Evolutionary conservation across 2,888 invertebrate species (phyloP).

Genomic region (Hydrotaea cyrtoneurina): DNA sequence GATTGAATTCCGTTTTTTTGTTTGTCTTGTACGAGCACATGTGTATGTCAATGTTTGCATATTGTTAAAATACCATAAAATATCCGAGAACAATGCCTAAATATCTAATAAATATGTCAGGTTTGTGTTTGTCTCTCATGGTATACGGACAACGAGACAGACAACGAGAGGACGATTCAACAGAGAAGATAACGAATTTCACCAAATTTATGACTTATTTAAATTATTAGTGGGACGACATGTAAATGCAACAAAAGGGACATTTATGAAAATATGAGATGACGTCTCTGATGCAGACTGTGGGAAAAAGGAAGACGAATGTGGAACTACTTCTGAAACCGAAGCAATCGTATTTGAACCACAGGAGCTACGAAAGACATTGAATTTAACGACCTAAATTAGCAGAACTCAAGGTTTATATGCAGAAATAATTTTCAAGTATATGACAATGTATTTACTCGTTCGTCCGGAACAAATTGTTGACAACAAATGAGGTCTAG

Average conservation of each 20-base stretch:
- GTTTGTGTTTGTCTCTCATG: conserved; percentile 12
- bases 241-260: not conserved
- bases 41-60: conserved; percentile 35
- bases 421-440: too few relatives aligned
- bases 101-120: conserved; percentile 50
- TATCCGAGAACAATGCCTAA: conserved; percentile 45
- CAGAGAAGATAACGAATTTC: not conserved
- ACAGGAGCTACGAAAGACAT: too few relatives aligned
- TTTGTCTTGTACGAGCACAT: too few relatives aligned
- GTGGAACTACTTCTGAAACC: too few relatives aligned
- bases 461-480: too few relatives aligned
- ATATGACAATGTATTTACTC: too few relatives aligned
- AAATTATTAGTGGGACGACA: conserved; percentile 38
- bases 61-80: conserved; percentile 59
- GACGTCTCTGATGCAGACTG: not conserved
- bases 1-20: not conserved
- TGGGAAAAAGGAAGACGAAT: conserved; percentile 22
- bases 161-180: not conserved
- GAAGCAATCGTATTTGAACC: too few relatives aligned
- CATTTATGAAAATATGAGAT: not conserved
- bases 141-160: too few relatives aligned
- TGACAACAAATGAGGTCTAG: too few relatives aligned
- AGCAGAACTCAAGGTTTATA: too few relatives aligned
- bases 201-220: conserved; percentile 19
- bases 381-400: too few relatives aligned